Percentiles rank a stretch among this genome's conserved stretches.
These are phyloP conservation scores for Bombus polaris DNA, from an alignment of 1,140 invertebrate genomes.

Conservation along the genomic window DNA sequence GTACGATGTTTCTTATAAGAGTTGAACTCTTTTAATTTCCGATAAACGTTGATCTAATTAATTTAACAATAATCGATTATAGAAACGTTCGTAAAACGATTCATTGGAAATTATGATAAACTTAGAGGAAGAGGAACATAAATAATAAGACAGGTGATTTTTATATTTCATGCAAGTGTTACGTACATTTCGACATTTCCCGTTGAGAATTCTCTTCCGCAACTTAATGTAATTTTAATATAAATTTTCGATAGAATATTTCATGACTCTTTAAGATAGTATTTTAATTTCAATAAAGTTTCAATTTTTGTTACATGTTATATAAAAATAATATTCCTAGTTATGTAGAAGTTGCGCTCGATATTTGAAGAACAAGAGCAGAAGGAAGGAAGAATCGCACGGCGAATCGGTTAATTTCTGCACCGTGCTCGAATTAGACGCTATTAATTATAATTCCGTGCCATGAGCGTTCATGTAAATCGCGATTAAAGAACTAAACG, in stretches of 20 bases:
- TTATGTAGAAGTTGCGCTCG: not conserved
- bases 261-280: not conserved
- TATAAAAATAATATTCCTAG: not conserved
- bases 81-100: no score
- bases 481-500: conserved; percentile 39
- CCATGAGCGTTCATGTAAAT: not conserved
- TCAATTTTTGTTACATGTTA: not conserved
- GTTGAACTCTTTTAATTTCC: no score
- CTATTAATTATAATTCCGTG: conserved; percentile 36
- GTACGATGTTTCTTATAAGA: no score
- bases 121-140: no score
- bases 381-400: not conserved
- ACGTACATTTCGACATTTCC: no score
- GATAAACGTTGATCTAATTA: no score
- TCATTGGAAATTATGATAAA: no score
- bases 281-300: not conserved
- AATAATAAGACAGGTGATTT: no score
- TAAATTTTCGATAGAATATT: not conserved
- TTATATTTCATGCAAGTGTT: no score
- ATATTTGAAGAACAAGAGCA: not conserved
- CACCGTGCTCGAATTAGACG: conserved; percentile 33
- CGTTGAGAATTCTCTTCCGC: not conserved
- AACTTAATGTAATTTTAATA: not conserved
- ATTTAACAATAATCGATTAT: no score
- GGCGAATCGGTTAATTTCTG: conserved; percentile 3